These are phyloP conservation scores for Lathronympha strigana DNA, from an alignment of 2,888 invertebrate species.

Conservation along the genomic window DNA sequence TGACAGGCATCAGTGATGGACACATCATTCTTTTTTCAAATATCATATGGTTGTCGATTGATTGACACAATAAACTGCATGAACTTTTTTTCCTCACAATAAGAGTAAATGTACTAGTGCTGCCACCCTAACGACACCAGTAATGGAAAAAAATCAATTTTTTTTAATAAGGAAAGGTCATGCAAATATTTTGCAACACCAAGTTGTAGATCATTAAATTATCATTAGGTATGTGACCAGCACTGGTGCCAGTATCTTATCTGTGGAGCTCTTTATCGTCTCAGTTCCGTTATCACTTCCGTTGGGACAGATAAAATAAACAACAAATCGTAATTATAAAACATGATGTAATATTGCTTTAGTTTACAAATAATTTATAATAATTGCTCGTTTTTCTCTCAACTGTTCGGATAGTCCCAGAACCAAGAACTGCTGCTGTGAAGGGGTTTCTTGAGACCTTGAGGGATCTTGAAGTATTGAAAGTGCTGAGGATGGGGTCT, in stretches of 20 bases:
- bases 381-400: background rate
- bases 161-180: too few species aligned
- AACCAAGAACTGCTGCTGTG: background rate
- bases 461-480: background rate
- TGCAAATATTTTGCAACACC: too few species aligned
- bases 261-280: background rate
- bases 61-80: too few species aligned
- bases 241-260: background rate
- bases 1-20: too few species aligned
- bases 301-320: slow-evolving; percentile 1
- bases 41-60: too few species aligned
- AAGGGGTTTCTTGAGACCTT: background rate
- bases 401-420: background rate
- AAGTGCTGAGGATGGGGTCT: slow-evolving; percentile 40
- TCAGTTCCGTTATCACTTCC: background rate
- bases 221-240: too few species aligned
- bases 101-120: too few species aligned
- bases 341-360: slow-evolving; percentile 17
- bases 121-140: too few species aligned
- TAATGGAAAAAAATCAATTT: too few species aligned
- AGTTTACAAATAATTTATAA: slow-evolving; percentile 20
- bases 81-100: too few species aligned
- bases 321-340: slow-evolving; percentile 10
- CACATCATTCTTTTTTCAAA: too few species aligned
- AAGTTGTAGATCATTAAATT: too few species aligned